Evolutionary conservation across 2,113 vertebrate species (phyloP).

Genomic region (Numida meleagris): DNA sequence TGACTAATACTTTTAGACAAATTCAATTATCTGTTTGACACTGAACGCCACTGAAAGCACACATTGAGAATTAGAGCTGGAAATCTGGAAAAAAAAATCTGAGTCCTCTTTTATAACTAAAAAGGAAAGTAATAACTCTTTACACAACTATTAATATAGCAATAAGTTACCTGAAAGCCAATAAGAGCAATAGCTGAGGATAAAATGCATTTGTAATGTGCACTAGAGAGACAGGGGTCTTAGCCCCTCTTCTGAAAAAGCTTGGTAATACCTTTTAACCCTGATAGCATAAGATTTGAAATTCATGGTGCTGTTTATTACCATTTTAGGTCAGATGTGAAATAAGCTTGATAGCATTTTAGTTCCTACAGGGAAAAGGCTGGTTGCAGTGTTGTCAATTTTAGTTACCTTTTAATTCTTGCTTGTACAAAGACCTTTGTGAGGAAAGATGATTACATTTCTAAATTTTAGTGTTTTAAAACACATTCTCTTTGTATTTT

Average conservation of each 20-base stretch:
- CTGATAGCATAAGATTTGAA: neutral
- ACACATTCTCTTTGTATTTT: neutral
- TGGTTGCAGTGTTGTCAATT: neutral
- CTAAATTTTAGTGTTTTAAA: neutral
- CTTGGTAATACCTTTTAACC: neutral
- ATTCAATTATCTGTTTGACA: slow-evolving; percentile 5
- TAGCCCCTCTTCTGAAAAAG: neutral
- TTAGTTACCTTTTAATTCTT: neutral
- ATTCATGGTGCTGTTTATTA: neutral
- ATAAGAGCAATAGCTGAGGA: neutral
- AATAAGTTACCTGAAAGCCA: no score
- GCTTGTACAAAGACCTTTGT: neutral
- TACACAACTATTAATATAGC: neutral
- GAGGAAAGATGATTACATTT: neutral
- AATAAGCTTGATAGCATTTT: neutral
- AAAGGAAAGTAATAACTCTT: neutral
- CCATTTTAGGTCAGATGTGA: neutral
- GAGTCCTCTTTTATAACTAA: neutral
- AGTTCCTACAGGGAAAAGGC: neutral
- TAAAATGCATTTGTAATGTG: neutral
- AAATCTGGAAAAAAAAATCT: neutral
- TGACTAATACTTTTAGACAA: neutral
- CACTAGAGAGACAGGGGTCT: neutral
- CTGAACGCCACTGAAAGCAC: neutral
- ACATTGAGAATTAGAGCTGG: neutral